Evolutionary conservation across 2,888 invertebrate genomes (phyloP).

Genomic region (Idaea aversata): DNA sequence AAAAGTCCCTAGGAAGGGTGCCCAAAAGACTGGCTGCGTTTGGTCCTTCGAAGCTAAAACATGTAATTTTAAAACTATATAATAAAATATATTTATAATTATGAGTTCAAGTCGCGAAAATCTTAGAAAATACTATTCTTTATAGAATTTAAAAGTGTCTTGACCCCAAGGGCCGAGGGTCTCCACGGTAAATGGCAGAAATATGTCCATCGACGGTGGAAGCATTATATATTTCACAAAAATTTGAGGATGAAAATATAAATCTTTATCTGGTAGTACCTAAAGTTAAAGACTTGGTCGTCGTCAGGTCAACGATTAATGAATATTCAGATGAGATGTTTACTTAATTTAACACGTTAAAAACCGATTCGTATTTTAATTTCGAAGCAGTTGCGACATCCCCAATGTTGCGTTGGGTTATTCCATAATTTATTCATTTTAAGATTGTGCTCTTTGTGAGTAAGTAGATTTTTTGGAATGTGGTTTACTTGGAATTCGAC

Average conservation of each 20-base stretch:
- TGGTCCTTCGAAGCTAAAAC: no score
- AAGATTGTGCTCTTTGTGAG: neutral
- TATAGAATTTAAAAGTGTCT: no score
- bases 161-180: no score
- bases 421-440: neutral
- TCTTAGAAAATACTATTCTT: no score
- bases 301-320: conserved; percentile 53
- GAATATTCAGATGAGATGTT: conserved; percentile 66
- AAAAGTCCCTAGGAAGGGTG: no score
- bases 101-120: no score
- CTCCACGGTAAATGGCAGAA: no score
- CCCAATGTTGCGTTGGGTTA: conserved; percentile 14
- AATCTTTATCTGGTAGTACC: neutral
- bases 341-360: conserved; percentile 62
- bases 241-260: neutral
- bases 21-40: no score
- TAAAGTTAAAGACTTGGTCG: conserved; percentile 11
- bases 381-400: conserved; percentile 25
- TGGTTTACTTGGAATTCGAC: neutral
- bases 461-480: neutral
- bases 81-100: no score
- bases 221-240: neutral
- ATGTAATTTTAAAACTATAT: no score
- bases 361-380: conserved; percentile 69
- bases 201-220: no score